Evolutionary conservation across 2,888 invertebrate genomes (phyloP), one percentile per base, ranked within the genome.

Genomic region (Bhutanitis thaidina): DNA sequence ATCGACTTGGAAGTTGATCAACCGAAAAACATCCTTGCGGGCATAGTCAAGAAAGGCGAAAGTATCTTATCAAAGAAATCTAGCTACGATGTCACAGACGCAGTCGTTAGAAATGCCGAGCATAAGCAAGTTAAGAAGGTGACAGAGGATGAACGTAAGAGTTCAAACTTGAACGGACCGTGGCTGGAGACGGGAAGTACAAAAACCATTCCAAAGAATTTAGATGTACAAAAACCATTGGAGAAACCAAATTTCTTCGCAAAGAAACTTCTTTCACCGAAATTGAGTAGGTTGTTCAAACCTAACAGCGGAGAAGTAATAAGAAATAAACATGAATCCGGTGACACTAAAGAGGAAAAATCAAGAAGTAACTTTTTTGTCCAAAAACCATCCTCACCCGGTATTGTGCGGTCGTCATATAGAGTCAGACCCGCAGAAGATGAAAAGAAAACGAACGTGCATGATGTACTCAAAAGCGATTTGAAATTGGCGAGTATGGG

Each of bases 341-440:
- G 72, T 1, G 75, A 78, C 1, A 48, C 41, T 20, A 74, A 71
- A 16, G 75, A 72, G 7, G 78, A 83, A 12, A 84, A 82, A 32
- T 81, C 84, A 1, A 71, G 72, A 48, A 89, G 88, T 54, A 85
- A 87, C 40, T 89, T 89, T 67, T 89, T 89, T 49, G 71, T 89
- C 0, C 85, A 85, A 35, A 56, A 72, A 1, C 88, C 88, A 0
- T 55, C 77, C 0, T 80, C 85, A 0, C 83, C 87, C 0, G 67
- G 64, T 30, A 54, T 71, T 0, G 60, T 61, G 1, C 60, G 85
- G 0, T 73, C 80, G 0, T 55, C 71, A 0, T 78, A 86, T 51
- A 63, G 81, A 32, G 71, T 87, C 0, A 60, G 87, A 0, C 87
- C 87, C 0, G 54, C 65, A 0, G 71, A 71, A 12, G 65, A 58